Percentiles rank a stretch among this genome's conserved stretches.
Conservation (phyloP, 35 echinoderm and acorn worm species). For the Eucidaris tribuloides region DNA sequence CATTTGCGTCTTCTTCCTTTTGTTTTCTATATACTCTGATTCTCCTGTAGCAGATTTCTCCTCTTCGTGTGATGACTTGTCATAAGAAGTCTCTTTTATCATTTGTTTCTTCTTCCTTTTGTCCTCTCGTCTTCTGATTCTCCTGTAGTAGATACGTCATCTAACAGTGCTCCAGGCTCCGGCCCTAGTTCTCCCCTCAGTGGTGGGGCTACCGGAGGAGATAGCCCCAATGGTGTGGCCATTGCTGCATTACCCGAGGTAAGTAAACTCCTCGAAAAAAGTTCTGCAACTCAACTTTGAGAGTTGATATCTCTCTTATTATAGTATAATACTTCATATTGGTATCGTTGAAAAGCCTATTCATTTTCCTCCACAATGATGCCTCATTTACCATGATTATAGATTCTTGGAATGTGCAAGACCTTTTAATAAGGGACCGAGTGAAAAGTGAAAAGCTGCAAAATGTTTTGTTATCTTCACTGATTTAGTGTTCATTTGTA, state of each 20-base stretch:
- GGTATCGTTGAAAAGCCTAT: not conserved
- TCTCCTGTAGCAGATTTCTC: too few species aligned
- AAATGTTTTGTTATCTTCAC: too few species aligned
- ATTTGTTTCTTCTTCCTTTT: too few species aligned
- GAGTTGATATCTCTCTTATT: not conserved
- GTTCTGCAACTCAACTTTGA: not conserved
- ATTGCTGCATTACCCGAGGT: slow-evolving; percentile 66
- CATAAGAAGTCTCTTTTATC: too few species aligned
- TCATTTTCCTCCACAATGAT: not conserved
- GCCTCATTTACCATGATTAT: not conserved
- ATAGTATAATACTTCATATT: not conserved
- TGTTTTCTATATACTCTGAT: too few species aligned
- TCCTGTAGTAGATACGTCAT: slow-evolving; percentile 97
- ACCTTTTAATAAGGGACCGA: not conserved
- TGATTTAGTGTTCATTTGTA: too few species aligned
- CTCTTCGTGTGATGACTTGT: too few species aligned
- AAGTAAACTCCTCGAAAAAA: not conserved
- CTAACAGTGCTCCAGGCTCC: slow-evolving; percentile 92
- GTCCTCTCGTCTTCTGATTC: too few species aligned
- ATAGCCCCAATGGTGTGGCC: slow-evolving; percentile 61
- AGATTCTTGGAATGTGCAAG: not conserved
- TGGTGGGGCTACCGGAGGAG: slow-evolving; percentile 48
- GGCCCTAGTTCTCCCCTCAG: slow-evolving; percentile 96
- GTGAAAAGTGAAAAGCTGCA: too few species aligned
- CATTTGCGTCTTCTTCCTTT: too few species aligned